Evolutionary conservation across 2,797 vertebrate genomes (phyloP).

Genomic region (Acridotheres tristis): DNA sequence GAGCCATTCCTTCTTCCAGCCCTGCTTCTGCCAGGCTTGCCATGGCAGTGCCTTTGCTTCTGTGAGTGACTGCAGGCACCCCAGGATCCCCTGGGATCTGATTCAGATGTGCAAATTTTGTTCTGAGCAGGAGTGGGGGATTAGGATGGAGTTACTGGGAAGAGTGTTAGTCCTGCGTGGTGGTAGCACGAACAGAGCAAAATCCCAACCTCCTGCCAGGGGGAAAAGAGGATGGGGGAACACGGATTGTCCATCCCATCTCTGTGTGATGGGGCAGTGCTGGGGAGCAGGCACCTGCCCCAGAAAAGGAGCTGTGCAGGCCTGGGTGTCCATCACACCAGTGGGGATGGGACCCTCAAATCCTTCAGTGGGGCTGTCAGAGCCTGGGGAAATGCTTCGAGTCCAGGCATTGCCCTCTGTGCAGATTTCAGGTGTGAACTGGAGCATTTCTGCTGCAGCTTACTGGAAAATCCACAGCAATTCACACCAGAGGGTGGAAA

Average conservation of each 20-base stretch:
- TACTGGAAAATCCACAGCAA: not conserved
- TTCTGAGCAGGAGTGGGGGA: not conserved
- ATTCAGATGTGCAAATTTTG: not conserved
- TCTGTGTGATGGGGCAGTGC: not conserved
- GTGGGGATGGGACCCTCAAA: not conserved
- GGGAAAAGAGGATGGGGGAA: not conserved
- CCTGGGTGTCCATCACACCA: fast-evolving
- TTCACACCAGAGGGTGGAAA: not conserved
- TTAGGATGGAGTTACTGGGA: not conserved
- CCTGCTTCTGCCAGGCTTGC: not conserved
- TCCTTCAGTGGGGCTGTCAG: fast-evolving
- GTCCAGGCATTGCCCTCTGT: not conserved
- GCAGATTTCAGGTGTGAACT: not conserved
- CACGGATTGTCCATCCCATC: fast-evolving
- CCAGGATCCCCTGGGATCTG: not conserved
- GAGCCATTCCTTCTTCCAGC: not conserved
- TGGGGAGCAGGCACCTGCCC: not conserved
- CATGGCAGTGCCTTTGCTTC: not conserved
- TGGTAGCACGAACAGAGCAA: fast-evolving
- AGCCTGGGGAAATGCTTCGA: fast-evolving
- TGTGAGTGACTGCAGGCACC: not conserved
- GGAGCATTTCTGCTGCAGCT: not conserved
- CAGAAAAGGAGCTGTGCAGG: not conserved
- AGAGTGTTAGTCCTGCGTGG: fast-evolving
- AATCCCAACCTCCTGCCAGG: not conserved